Conservation (phyloP, 1,140 invertebrate genomes). For the Phocides pigmalion region DNA sequence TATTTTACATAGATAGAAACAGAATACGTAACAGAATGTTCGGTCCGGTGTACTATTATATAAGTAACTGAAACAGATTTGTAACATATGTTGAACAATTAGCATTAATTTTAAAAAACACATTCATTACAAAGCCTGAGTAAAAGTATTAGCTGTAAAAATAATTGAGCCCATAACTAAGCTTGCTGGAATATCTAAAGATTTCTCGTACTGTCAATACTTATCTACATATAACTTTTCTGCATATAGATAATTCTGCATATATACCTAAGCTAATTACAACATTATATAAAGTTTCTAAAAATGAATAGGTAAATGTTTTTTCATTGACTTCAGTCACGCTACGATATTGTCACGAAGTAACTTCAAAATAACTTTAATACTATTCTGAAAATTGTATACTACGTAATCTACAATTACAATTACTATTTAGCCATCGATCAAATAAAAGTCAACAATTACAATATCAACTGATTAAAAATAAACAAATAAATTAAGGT, state of each 20-base stretch:
- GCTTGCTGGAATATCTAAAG: neutral
- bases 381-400: neutral
- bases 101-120: no score
- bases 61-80: no score
- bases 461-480: neutral
- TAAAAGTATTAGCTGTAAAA: constrained; percentile 7
- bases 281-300: no score
- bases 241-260: no score
- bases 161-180: neutral
- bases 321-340: constrained; percentile 5
- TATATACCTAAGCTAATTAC: no score
- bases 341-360: neutral
- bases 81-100: no score
- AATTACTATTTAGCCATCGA: neutral
- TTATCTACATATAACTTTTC: neutral
- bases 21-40: no score
- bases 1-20: no score
- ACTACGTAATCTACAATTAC: neutral
- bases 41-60: no score
- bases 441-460: neutral
- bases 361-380: constrained; percentile 1
- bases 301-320: neutral
- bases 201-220: neutral
- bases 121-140: neutral
- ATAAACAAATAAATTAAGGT: neutral